Evolutionary conservation across 53 echinoderm and acorn worm genomes (phyloP).

Genomic region (Pentamera pediparva): DNA sequence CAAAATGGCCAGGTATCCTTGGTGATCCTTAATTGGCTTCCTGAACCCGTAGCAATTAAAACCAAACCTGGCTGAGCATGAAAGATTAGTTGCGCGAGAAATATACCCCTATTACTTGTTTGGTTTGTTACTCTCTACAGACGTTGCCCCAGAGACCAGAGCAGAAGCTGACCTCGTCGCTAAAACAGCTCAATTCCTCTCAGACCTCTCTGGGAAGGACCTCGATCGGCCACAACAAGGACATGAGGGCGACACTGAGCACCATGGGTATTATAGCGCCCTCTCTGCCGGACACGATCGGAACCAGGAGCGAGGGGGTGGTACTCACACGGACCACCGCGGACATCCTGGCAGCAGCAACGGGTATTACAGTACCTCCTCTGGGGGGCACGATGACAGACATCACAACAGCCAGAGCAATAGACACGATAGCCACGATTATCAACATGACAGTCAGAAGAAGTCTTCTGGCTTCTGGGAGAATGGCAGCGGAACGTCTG

Average conservation of each 20-base stretch:
- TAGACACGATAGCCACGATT: not conserved
- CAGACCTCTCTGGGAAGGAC: conserved; percentile 25
- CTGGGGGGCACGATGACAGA: not conserved
- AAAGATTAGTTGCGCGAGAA: no score
- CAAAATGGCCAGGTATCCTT: no score
- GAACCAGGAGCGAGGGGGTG: no score
- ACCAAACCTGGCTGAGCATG: no score
- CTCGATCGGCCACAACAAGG: no score
- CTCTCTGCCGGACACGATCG: no score
- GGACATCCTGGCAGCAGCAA: no score
- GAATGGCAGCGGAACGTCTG: conserved; percentile 9
- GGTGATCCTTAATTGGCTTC: no score
- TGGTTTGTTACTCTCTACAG: no score
- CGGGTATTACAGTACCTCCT: not conserved
- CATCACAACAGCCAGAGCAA: conserved; percentile 10
- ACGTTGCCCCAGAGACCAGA: not conserved
- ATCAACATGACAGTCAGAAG: conserved; percentile 20
- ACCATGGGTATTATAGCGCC: not conserved
- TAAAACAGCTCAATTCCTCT: conserved; percentile 18
- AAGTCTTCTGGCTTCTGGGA: conserved; percentile 38
- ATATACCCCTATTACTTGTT: no score
- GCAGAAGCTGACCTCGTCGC: not conserved
- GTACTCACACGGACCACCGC: not conserved
- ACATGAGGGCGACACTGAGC: no score
- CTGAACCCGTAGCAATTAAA: no score